Percentiles rank a stretch among this genome's conserved stretches.
Conservation (phyloP, 2,797 vertebrate species). For the Hippocampus kuda region DNA sequence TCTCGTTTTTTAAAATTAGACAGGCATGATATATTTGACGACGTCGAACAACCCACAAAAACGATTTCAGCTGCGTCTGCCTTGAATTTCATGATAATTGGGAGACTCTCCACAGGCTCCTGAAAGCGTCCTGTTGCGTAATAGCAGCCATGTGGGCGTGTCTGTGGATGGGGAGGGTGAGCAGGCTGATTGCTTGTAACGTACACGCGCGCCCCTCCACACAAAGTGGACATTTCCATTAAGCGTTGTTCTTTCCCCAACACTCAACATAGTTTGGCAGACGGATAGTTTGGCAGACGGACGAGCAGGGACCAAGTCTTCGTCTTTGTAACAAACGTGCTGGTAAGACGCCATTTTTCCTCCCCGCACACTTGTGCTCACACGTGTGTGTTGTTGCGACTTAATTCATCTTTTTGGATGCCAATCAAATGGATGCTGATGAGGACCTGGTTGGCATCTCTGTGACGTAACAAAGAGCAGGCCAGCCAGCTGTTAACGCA, state of each 20-base stretch:
- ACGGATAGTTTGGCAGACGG: background rate
- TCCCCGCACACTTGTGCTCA: background rate
- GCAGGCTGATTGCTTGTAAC: constrained; percentile 5
- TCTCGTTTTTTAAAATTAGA: background rate
- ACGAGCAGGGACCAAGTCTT: background rate
- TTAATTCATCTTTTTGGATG: background rate
- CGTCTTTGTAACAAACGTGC: background rate
- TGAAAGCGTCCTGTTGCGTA: constrained; percentile 58
- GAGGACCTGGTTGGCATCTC: background rate
- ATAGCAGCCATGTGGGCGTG: constrained; percentile 27
- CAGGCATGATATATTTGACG: background rate
- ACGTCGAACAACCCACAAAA: background rate
- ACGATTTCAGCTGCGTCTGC: background rate
- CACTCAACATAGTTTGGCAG: background rate
- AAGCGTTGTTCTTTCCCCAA: background rate
- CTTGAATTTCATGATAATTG: background rate
- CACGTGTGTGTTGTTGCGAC: background rate
- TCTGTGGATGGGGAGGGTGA: background rate
- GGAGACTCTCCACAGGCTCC: background rate
- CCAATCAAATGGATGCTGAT: background rate
- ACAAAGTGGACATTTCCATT: constrained; percentile 9
- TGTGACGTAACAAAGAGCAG: background rate
- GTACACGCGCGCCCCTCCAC: background rate
- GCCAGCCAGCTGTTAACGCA: background rate
- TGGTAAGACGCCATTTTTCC: background rate